Conservation (phyloP, 2,113 vertebrate genomes). For the Gasterosteus nipponicus region DNA sequence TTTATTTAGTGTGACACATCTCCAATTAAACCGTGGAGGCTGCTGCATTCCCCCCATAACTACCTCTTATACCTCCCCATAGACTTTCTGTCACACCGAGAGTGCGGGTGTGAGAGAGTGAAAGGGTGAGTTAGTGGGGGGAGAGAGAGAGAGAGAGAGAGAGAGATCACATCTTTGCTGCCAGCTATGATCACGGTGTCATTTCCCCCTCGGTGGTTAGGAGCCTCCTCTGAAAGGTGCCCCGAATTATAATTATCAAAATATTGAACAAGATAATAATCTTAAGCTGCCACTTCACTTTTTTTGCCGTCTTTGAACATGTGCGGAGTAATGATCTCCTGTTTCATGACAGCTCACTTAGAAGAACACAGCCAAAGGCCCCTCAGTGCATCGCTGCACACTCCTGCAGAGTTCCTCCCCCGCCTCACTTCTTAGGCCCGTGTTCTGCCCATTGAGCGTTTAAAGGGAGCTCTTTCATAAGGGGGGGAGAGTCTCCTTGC, state of each 20-base stretch:
- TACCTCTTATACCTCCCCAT: constrained; percentile 85
- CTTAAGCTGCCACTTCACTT: constrained; percentile 61
- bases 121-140: constrained; percentile 60
- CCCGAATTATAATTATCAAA: constrained; percentile 84
- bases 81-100: constrained; percentile 83
- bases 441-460: constrained; percentile 20
- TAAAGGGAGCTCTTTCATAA: constrained; percentile 42
- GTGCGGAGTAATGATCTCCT: constrained; percentile 1
- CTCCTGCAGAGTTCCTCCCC: neutral
- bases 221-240: constrained; percentile 74
- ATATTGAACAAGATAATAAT: constrained; percentile 82
- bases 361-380: constrained; percentile 14
- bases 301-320: constrained; percentile 38
- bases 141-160: constrained; percentile 47
- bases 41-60: constrained; percentile 84
- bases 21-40: constrained; percentile 86
- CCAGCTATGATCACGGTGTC: constrained; percentile 83
- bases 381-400: neutral
- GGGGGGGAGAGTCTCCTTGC: constrained; percentile 63
- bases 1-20: constrained; percentile 88
- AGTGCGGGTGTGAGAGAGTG: constrained; percentile 74
- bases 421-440: neutral
- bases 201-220: constrained; percentile 76
- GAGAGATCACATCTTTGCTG: constrained; percentile 81
- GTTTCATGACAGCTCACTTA: constrained; percentile 31